phyloP scores from a whole-genome alignment of 2,797 vertebrate species.

The Acropternis orthonyx region DNA sequence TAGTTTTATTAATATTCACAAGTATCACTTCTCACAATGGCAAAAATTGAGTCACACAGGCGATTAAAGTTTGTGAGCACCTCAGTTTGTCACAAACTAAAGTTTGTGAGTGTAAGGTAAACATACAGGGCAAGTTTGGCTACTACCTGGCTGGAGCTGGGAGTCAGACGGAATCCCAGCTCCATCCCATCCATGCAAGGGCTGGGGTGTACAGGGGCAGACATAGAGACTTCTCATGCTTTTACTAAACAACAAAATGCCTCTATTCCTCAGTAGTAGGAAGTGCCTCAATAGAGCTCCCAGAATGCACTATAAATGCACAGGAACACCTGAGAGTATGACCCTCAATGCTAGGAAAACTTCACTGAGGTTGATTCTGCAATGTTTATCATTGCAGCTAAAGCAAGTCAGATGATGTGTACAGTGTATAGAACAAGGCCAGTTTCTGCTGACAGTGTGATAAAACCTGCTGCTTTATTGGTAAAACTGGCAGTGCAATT shows the following conservation, averaged over 20 bases:
- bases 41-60: not conserved
- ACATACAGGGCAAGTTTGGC: not conserved
- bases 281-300: not conserved
- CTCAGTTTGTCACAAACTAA: no score
- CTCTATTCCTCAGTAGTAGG: not conserved
- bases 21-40: not conserved
- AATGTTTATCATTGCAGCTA: not conserved
- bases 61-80: not conserved
- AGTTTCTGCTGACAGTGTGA: not conserved
- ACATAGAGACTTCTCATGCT: not conserved
- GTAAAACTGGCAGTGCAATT: not conserved
- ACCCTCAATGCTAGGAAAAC: not conserved
- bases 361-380: not conserved
- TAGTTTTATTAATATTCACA: not conserved
- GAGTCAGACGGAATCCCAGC: not conserved
- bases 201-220: not conserved
- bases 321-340: not conserved
- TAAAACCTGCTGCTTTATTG: not conserved
- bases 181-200: fast-evolving
- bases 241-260: not conserved
- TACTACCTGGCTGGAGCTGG: not conserved
- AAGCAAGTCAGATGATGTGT: not conserved
- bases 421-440: constrained; percentile 11
- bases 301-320: not conserved
- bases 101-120: not conserved